Conservation (phyloP, 2,888 invertebrate genomes). For the Cyclophora albipunctata region DNA sequence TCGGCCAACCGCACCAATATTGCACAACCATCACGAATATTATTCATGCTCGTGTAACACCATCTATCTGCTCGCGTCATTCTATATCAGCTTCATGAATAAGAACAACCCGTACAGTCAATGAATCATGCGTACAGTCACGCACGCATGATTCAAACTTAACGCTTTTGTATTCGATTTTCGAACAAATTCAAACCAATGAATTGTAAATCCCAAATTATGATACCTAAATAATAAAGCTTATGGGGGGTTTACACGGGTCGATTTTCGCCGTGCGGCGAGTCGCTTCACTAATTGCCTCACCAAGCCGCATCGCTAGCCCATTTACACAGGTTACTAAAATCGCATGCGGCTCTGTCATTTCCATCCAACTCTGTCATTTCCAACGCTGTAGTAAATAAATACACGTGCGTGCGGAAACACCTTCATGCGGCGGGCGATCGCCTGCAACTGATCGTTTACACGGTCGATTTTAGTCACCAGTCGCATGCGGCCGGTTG, state of each 20-base stretch:
- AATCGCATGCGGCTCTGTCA: conserved; percentile 35
- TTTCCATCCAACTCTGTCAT: too few species aligned
- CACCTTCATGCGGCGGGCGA: conserved; percentile 14
- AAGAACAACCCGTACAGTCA: too few species aligned
- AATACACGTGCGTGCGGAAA: too few species aligned
- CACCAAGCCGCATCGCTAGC: conserved; percentile 29
- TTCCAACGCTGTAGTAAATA: too few species aligned
- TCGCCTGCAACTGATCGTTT: conserved; percentile 18
- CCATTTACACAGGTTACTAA: conserved; percentile 33
- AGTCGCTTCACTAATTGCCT: conserved; percentile 23
- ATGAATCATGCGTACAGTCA: too few species aligned
- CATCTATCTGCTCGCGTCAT: too few species aligned
- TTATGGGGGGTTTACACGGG: conserved; percentile 20
- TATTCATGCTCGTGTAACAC: conserved; percentile 12
- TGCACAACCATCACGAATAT: conserved; percentile 18
- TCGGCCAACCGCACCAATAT: conserved; percentile 19
- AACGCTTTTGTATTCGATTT: too few species aligned
- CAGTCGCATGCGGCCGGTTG: conserved; percentile 31
- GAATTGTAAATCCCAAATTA: too few species aligned
- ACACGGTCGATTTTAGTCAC: conserved; percentile 6
- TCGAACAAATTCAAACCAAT: too few species aligned
- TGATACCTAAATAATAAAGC: too few species aligned
- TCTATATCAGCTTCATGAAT: too few species aligned
- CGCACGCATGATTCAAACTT: too few species aligned
- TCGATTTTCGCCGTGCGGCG: conserved; percentile 36